phyloP scores from a whole-genome alignment of 2,113 vertebrate genomes.

The Poecilia latipinna region DNA sequence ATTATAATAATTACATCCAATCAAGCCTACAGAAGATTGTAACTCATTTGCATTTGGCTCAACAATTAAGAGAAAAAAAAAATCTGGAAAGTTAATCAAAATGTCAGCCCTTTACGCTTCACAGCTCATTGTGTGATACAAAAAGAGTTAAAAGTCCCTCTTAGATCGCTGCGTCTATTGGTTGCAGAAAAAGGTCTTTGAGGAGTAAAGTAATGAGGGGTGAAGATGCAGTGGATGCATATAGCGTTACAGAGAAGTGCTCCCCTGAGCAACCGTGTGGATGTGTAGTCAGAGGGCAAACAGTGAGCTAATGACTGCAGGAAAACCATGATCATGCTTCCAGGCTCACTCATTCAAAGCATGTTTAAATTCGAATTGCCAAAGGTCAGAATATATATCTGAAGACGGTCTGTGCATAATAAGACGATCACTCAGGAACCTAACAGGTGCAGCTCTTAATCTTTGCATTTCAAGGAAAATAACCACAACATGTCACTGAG shows the following conservation, averaged over 20 bases:
- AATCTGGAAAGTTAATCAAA: conserved; percentile 1
- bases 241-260: conserved; percentile 84
- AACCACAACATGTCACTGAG: not conserved
- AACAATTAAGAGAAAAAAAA: not conserved
- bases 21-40: not conserved
- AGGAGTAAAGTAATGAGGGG: conserved; percentile 79
- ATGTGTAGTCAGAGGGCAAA: conserved; percentile 85
- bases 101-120: conserved; percentile 15
- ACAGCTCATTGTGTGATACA: conserved; percentile 40
- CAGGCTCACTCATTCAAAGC: conserved; percentile 12
- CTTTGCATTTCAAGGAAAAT: conserved; percentile 10
- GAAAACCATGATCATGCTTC: conserved; percentile 30
- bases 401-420: not conserved
- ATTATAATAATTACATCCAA: not conserved
- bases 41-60: not conserved
- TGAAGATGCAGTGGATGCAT: conserved; percentile 85
- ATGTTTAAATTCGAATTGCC: not conserved
- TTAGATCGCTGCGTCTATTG: conserved; percentile 56
- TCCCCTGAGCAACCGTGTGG: conserved; percentile 75
- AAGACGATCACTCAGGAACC: not conserved
- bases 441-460: not conserved
- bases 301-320: conserved; percentile 44
- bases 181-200: conserved; percentile 76
- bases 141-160: conserved; percentile 67
- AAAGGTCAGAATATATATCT: not conserved